Evolutionary conservation across 2,113 vertebrate species (phyloP).

Genomic region (Lophura nycthemera): DNA sequence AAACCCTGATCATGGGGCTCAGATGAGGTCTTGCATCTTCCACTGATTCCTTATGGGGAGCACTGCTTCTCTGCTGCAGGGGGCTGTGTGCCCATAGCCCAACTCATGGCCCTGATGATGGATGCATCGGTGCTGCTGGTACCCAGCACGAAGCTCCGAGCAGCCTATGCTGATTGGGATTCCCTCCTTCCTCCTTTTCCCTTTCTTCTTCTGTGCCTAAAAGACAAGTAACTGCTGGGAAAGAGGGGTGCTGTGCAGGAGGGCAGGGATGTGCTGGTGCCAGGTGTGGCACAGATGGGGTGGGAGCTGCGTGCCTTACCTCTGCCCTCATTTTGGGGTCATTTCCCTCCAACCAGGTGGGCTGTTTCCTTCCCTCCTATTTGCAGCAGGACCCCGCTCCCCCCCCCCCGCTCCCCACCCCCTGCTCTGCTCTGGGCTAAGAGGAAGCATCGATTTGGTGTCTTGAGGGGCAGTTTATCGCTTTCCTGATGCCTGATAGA

Average conservation of each 20-base stretch:
- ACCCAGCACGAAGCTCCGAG: too few species aligned
- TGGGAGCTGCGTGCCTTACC: not conserved
- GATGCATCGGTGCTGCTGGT: too few species aligned
- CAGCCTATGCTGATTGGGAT: not conserved
- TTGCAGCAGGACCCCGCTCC: not conserved
- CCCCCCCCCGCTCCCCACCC: not conserved
- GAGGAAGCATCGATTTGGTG: not conserved
- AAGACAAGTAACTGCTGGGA: not conserved
- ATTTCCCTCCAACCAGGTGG: not conserved
- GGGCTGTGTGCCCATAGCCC: too few species aligned
- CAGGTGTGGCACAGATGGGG: not conserved
- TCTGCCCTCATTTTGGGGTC: not conserved
- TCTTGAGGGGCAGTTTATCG: not conserved
- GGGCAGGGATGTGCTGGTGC: not conserved
- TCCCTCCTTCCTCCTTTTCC: not conserved
- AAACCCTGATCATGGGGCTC: rapidly evolving
- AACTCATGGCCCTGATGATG: too few species aligned
- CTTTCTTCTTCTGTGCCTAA: not conserved
- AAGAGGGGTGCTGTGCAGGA: not conserved
- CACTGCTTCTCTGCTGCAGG: not conserved
- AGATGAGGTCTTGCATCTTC: not conserved
- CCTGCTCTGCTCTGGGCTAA: not conserved
- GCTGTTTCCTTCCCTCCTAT: not conserved
- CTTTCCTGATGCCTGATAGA: not conserved
- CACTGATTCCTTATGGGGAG: not conserved